Conservation (phyloP, 2,888 invertebrate genomes). For the Hyles lineata region DNA sequence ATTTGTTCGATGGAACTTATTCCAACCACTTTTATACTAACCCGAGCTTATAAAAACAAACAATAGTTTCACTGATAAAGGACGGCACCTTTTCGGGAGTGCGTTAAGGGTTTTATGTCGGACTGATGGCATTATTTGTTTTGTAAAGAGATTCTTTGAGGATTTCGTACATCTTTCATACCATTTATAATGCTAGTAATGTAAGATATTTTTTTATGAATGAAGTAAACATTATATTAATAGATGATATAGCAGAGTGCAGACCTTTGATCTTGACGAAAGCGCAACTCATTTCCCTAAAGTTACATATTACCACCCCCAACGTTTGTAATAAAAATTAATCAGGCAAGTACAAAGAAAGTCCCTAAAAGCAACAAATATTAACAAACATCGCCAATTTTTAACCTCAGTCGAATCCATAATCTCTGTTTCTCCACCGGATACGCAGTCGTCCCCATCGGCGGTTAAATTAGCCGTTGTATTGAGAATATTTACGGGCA, state of each 20-base stretch:
- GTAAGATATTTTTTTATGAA: too few species aligned
- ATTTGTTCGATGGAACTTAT: constrained; percentile 29
- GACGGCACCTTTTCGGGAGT: constrained; percentile 1
- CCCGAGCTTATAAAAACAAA: constrained; percentile 13
- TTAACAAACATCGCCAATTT: background rate
- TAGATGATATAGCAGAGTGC: too few species aligned
- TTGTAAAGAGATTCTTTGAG: constrained; percentile 1
- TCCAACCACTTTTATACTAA: constrained; percentile 12
- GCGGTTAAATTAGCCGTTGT: constrained; percentile 15
- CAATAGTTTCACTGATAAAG: constrained; percentile 7
- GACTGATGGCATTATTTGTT: constrained; percentile 8
- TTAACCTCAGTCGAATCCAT: background rate
- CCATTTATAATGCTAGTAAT: too few species aligned
- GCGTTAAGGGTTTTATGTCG: background rate
- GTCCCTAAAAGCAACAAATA: background rate
- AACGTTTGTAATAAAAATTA: too few species aligned
- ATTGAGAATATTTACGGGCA: background rate
- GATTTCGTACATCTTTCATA: background rate
- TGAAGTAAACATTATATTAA: too few species aligned
- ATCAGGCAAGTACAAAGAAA: background rate
- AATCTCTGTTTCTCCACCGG: background rate
- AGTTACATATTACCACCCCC: too few species aligned
- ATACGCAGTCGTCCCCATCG: constrained; percentile 2
- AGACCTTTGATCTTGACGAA: background rate
- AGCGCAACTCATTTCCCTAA: too few species aligned